Percentiles rank a stretch among this genome's conserved stretches.
phyloP scores from a whole-genome alignment of 1,140 invertebrate species.

The Scaptomyza graminum region DNA sequence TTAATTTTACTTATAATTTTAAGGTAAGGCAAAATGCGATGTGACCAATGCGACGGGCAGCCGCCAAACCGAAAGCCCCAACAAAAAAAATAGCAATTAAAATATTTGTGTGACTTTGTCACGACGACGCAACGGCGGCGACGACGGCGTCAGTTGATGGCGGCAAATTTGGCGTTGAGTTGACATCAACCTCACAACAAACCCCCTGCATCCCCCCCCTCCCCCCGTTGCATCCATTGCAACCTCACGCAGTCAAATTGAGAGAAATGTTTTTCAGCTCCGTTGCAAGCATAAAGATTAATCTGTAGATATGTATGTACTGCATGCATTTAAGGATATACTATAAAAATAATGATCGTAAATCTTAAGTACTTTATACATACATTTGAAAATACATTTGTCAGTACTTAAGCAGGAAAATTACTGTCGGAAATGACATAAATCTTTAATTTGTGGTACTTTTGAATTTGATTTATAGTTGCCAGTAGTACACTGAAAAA shows the following conservation, averaged over 20 bases:
- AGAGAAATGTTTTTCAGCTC: conserved; percentile 29
- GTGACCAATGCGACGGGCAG: conserved; percentile 41
- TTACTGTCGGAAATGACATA: too few species aligned
- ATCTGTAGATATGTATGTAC: background rate
- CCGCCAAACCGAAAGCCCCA: conserved; percentile 17
- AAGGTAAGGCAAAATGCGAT: conserved; percentile 69
- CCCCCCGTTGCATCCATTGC: too few species aligned
- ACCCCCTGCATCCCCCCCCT: background rate
- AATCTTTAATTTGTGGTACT: too few species aligned
- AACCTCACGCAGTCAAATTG: conserved; percentile 22
- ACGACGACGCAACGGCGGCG: conserved; percentile 38
- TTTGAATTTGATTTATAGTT: too few species aligned
- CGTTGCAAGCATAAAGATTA: conserved; percentile 11
- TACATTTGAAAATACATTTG: too few species aligned
- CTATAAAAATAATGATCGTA: too few species aligned
- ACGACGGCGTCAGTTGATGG: conserved; percentile 47
- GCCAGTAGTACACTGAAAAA: too few species aligned
- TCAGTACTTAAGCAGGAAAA: too few species aligned
- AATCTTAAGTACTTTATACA: too few species aligned
- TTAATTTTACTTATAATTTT: conserved; percentile 80
- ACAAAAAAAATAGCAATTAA: conserved; percentile 69
- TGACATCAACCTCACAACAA: conserved; percentile 15
- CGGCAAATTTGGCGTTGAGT: conserved; percentile 54
- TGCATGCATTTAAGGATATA: too few species aligned
- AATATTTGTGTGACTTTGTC: conserved; percentile 75